Evolutionary conservation across 2,797 vertebrate genomes (phyloP).

Genomic region (Enteromius afrohamiltoni): DNA sequence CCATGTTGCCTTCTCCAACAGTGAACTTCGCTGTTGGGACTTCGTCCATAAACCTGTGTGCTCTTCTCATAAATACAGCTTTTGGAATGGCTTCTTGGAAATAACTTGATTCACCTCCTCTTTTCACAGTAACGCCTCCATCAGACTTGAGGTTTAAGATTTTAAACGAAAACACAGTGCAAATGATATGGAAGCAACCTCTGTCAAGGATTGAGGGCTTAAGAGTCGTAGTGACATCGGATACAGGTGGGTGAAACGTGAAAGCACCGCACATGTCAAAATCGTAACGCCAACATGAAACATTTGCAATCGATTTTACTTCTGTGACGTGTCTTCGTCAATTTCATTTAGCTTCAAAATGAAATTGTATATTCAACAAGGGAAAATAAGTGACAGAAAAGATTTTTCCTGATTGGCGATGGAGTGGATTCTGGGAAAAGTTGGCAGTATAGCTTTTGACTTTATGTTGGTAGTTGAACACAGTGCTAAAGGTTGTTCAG

Average conservation of each 20-base stretch:
- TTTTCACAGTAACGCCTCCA: constrained; percentile 89
- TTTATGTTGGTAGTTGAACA: not conserved
- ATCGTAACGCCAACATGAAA: not conserved
- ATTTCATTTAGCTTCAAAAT: not conserved
- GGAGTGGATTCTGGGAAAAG: not conserved
- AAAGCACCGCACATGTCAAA: not conserved
- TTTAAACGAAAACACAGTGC: constrained; percentile 92
- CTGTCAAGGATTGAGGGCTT: constrained; percentile 86
- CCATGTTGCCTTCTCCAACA: constrained; percentile 80
- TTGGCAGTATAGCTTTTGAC: not conserved
- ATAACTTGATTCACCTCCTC: constrained; percentile 66
- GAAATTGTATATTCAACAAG: not conserved
- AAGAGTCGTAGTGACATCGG: constrained; percentile 87
- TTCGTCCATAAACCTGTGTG: constrained; percentile 74
- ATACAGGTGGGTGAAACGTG: constrained; percentile 82
- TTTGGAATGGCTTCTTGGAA: constrained; percentile 47
- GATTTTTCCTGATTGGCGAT: not conserved
- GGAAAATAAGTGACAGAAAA: not conserved
- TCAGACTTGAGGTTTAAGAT: constrained; percentile 96
- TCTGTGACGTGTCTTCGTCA: not conserved
- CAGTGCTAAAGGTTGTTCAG: constrained; percentile 1
- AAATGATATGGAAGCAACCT: constrained; percentile 90
- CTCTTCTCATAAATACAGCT: constrained; percentile 64
- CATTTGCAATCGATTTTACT: not conserved
- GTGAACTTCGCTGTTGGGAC: constrained; percentile 90